These are phyloP conservation scores for Uromys caudimaculatus DNA, from an alignment of 2,797 vertebrate genomes.

Conservation along the genomic window DNA sequence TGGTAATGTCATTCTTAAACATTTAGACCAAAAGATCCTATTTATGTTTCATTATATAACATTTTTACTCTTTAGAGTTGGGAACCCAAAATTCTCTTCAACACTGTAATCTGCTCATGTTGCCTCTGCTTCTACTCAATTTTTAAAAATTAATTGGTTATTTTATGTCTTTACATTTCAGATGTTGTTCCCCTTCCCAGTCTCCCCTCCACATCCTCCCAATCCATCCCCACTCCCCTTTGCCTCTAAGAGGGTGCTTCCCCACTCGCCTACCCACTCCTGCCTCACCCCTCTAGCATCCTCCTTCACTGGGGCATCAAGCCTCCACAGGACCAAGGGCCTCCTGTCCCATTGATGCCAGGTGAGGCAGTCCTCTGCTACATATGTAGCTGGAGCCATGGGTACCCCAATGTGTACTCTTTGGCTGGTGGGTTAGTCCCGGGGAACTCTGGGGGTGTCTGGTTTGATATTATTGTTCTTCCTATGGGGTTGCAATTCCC, in stretches of 20 bases:
- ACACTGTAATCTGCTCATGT: not conserved
- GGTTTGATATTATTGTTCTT: not conserved
- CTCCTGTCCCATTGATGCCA: not conserved
- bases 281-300: not conserved
- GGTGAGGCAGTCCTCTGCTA: not conserved
- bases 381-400: not conserved
- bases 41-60: not conserved
- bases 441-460: not conserved
- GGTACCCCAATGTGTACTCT: not conserved
- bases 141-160: not conserved
- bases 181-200: not conserved
- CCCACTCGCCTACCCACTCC: not conserved
- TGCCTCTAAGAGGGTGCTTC: not conserved
- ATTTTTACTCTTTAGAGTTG: not conserved
- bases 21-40: not conserved
- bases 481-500: not conserved
- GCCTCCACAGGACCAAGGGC: not conserved
- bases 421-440: not conserved
- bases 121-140: not conserved
- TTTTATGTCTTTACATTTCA: not conserved
- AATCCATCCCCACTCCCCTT: not conserved
- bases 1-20: not conserved
- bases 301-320: not conserved
- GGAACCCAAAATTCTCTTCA: not conserved
- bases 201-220: not conserved